phyloP scores from a whole-genome alignment of 2,797 vertebrate genomes.

The Anguilla marmorata region DNA sequence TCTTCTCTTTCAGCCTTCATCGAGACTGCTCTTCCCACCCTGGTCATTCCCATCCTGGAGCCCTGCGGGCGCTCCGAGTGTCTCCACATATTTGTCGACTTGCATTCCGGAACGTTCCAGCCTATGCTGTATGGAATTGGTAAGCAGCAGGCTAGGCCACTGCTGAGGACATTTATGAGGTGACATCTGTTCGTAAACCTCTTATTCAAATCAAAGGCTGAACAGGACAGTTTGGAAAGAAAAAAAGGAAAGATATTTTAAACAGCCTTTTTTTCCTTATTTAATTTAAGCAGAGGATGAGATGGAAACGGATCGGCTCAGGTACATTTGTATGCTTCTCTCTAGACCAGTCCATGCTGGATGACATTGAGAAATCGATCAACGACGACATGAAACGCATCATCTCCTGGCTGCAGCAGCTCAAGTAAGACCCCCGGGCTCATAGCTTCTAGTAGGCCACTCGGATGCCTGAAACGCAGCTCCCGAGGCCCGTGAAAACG shows the following conservation, averaged over 20 bases:
- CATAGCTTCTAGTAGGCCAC: too few species aligned
- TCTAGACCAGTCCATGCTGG: slow-evolving; percentile 87
- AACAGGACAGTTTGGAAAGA: too few species aligned
- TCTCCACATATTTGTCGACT: slow-evolving; percentile 90
- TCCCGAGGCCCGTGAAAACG: too few species aligned
- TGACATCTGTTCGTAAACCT: too few species aligned
- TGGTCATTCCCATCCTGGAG: slow-evolving; percentile 93
- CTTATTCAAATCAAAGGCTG: too few species aligned
- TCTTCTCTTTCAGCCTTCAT: slow-evolving; percentile 83
- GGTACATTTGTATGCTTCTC: slow-evolving; percentile 28
- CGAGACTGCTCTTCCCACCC: slow-evolving; percentile 77
- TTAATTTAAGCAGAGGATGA: too few species aligned
- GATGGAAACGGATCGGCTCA: too few species aligned
- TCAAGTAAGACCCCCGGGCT: slow-evolving; percentile 79
- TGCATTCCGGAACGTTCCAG: slow-evolving; percentile 98
- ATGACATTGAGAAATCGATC: slow-evolving; percentile 94
- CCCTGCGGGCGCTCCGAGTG: slow-evolving; percentile 95
- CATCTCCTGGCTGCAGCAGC: slow-evolving; percentile 90
- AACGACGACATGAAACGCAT: slow-evolving; percentile 98
- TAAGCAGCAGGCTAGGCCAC: slow-evolving; percentile 65
- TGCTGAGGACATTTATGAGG: too few species aligned
- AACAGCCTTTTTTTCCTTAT: too few species aligned
- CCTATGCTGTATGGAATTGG: slow-evolving; percentile 96
- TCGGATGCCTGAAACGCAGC: too few species aligned
- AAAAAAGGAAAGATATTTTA: too few species aligned